These are phyloP conservation scores for Unio delphinus DNA, from an alignment of 2,888 invertebrate species.

Conservation along the genomic window DNA sequence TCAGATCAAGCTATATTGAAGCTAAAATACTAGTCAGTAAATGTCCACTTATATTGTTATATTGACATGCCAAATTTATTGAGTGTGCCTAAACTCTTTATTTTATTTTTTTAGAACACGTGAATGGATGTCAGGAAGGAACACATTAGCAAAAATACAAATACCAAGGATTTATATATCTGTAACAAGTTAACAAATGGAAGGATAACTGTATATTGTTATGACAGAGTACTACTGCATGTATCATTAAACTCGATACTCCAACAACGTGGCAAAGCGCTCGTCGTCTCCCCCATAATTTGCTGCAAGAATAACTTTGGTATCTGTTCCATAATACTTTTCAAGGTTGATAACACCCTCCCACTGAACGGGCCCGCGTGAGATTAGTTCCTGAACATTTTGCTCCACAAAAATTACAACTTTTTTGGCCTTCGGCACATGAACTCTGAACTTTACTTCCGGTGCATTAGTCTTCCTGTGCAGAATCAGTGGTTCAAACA, in stretches of 20 bases:
- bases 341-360: conserved; percentile 40
- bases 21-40: too few species aligned
- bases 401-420: conserved; percentile 46
- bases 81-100: too few species aligned
- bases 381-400: conserved; percentile 34
- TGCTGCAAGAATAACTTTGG: conserved; percentile 42
- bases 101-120: too few species aligned
- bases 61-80: too few species aligned
- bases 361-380: conserved; percentile 39
- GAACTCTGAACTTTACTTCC: conserved; percentile 40
- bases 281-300: conserved; percentile 46
- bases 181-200: too few species aligned
- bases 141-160: too few species aligned
- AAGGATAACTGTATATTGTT: too few species aligned
- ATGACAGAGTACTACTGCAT: background rate
- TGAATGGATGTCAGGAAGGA: too few species aligned
- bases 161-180: too few species aligned
- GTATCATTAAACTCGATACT: conserved; percentile 26
- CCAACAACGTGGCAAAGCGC: conserved; percentile 43
- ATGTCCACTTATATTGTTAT: too few species aligned
- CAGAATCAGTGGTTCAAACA: conserved; percentile 42
- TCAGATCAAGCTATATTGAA: too few species aligned
- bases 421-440: conserved; percentile 45
- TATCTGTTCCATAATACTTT: conserved; percentile 33
- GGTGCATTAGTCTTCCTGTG: conserved; percentile 22